phyloP scores from a whole-genome alignment of 2,113 vertebrate species.

The Nanorana parkeri region DNA sequence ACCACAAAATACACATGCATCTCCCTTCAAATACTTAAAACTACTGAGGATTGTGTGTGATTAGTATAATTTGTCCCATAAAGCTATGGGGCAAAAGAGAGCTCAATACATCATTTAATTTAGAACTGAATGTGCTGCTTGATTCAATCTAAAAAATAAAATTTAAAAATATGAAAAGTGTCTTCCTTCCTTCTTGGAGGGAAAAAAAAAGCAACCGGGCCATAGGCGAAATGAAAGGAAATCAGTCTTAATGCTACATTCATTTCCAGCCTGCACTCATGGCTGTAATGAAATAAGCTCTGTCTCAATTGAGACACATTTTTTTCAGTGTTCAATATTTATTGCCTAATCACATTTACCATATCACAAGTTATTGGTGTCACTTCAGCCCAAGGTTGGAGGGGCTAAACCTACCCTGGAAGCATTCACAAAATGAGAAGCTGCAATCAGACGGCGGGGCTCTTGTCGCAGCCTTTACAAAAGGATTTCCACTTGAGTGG shows the following conservation, averaged over 20 bases:
- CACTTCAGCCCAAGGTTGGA: slow-evolving; percentile 18
- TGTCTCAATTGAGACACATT: slow-evolving; percentile 11
- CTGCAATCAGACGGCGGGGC: slow-evolving; percentile 66
- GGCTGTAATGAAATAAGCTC: slow-evolving; percentile 44
- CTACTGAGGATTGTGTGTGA: no score
- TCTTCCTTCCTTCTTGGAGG: slow-evolving; percentile 1
- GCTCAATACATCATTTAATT: neutral
- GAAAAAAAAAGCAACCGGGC: slow-evolving; percentile 15
- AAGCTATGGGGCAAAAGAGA: neutral
- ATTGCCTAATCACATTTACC: slow-evolving; percentile 59
- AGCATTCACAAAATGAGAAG: slow-evolving; percentile 58
- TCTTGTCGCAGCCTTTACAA: slow-evolving; percentile 71
- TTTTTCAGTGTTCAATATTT: slow-evolving; percentile 57
- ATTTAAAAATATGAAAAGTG: slow-evolving; percentile 4
- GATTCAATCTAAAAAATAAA: neutral
- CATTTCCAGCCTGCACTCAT: slow-evolving; percentile 25
- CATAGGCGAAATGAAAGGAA: slow-evolving; percentile 27
- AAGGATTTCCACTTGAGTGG: slow-evolving; percentile 78
- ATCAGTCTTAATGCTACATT: slow-evolving; percentile 16
- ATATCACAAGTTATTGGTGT: slow-evolving; percentile 25
- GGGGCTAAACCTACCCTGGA: slow-evolving; percentile 43
- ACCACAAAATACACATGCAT: no score
- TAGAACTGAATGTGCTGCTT: neutral
- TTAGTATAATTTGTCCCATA: neutral
- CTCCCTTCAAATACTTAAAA: no score